Evolutionary conservation across 92 coral and sea anemone species (phyloP).

Genomic region (Zoanthus sociatus): DNA sequence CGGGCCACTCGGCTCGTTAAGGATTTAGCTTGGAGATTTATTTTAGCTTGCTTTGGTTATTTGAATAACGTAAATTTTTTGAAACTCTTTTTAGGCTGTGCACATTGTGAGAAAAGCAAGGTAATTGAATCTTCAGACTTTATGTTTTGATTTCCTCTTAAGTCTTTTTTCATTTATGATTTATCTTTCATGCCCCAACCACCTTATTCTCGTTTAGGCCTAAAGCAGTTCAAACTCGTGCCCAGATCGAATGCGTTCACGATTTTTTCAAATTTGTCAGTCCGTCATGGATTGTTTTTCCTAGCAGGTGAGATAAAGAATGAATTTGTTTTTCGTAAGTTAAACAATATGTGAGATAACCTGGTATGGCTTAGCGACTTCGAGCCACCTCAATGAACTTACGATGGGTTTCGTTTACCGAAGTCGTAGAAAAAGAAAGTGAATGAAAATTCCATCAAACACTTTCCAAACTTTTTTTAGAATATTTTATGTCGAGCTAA

Average conservation of each 20-base stretch:
- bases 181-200: background rate
- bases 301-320: conserved; percentile 39
- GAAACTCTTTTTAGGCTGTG: conserved; percentile 23
- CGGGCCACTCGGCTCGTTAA: too few relatives aligned
- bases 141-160: background rate
- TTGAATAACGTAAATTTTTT: too few relatives aligned
- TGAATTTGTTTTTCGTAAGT: background rate
- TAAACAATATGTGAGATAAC: too few relatives aligned
- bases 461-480: too few relatives aligned
- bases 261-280: conserved; percentile 84
- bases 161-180: background rate
- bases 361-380: too few relatives aligned
- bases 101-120: conserved; percentile 34
- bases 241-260: conserved; percentile 93
- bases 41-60: too few relatives aligned
- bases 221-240: conserved; percentile 95
- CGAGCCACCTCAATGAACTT: too few relatives aligned
- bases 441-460: too few relatives aligned
- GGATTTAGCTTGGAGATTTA: too few relatives aligned
- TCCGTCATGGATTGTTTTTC: conserved; percentile 87
- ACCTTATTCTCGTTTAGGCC: conserved; percentile 65
- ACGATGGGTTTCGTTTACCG: too few relatives aligned
- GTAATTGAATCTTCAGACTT: background rate
- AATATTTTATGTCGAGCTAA: too few relatives aligned
- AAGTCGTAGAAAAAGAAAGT: too few relatives aligned